A percentile compares a stretch with the other conserved stretches of the same genome.
Evolutionary conservation across 2,888 invertebrate species (phyloP).

Genomic region (Lobophora halterata): DNA sequence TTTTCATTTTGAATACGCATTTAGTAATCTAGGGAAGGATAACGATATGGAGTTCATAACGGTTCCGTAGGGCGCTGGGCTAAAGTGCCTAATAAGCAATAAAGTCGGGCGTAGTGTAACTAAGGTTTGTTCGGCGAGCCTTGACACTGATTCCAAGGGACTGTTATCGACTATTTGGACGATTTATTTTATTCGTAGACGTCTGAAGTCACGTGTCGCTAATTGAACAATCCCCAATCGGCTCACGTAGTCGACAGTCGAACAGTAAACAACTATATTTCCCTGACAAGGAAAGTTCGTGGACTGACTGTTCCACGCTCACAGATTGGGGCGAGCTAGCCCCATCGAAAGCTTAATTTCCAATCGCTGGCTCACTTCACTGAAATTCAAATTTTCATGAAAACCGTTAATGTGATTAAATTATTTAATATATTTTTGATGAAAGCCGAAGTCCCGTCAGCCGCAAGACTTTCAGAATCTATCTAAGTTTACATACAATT

Average conservation of each 20-base stretch:
- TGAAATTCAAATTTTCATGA: background rate
- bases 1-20: slow-evolving; percentile 28
- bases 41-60: slow-evolving; percentile 20
- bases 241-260: slow-evolving; percentile 47
- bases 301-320: slow-evolving; percentile 30
- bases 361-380: slow-evolving; percentile 6
- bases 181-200: slow-evolving; percentile 21
- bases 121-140: slow-evolving; percentile 10
- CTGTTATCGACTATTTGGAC: slow-evolving; percentile 17
- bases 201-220: slow-evolving; percentile 44
- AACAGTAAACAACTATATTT: slow-evolving; percentile 55
- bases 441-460: no score
- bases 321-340: slow-evolving; percentile 37
- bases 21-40: slow-evolving; percentile 23
- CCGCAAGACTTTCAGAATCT: no score
- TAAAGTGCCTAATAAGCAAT: slow-evolving; percentile 10
- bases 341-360: slow-evolving; percentile 1
- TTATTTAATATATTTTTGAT: no score
- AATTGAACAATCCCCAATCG: slow-evolving; percentile 52
- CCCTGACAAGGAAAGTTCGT: slow-evolving; percentile 52
- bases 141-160: slow-evolving; percentile 14
- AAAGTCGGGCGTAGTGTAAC: slow-evolving; percentile 19
- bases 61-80: slow-evolving; percentile 14
- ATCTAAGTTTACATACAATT: no score
- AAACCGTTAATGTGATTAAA: no score